Percentiles rank a stretch among this genome's conserved stretches.
phyloP scores from a whole-genome alignment of 2,797 vertebrate genomes.

The Chrosomus eos region DNA sequence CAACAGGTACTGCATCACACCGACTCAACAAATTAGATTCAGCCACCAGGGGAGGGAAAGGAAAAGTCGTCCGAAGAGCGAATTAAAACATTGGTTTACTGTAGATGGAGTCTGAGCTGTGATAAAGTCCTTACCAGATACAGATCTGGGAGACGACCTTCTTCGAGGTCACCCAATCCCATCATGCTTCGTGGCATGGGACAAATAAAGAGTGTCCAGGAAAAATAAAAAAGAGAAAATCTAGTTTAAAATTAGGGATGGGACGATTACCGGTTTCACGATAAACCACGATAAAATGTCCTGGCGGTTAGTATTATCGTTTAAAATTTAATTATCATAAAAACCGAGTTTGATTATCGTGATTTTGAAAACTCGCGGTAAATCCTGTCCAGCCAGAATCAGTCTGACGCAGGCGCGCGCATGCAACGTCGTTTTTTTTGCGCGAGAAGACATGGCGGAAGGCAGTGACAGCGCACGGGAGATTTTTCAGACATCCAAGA shows the following conservation, averaged over 20 bases:
- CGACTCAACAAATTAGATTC: conserved; percentile 50
- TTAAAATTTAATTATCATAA: too few species aligned
- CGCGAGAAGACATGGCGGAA: too few species aligned
- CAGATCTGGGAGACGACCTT: conserved; percentile 38
- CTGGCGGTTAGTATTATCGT: too few species aligned
- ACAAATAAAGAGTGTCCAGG: neutral
- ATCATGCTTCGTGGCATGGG: neutral
- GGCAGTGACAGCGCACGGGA: too few species aligned
- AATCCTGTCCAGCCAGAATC: too few species aligned
- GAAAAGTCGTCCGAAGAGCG: conserved; percentile 20
- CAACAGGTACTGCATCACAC: conserved; percentile 57
- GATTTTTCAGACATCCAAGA: too few species aligned
- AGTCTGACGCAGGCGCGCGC: too few species aligned
- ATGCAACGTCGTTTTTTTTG: too few species aligned
- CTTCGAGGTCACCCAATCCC: conserved; percentile 24
- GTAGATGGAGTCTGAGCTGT: conserved; percentile 38
- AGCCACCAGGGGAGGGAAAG: neutral
- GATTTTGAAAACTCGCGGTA: too few species aligned
- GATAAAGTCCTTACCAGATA: conserved; percentile 37
- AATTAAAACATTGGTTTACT: conserved; percentile 37
- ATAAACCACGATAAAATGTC: too few species aligned
- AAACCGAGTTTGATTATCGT: too few species aligned
- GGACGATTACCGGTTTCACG: too few species aligned
- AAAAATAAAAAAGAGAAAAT: neutral
- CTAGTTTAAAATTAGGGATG: neutral